Base-by-base conservation (phyloP, 1,140 invertebrate genomes). In the Macrostomum lignano region DNA sequence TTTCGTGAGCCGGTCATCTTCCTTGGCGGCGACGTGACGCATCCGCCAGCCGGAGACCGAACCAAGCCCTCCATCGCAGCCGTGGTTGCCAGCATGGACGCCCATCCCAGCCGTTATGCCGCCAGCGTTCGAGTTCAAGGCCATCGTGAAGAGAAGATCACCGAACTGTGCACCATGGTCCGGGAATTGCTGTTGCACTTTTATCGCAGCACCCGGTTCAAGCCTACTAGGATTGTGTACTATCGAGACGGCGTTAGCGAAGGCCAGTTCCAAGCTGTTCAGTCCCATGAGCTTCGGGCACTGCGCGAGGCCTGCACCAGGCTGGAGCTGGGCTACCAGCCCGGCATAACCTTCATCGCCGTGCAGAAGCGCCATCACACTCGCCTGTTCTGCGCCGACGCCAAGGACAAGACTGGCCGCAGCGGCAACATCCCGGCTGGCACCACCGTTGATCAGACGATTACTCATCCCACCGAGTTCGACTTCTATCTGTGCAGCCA, bases 401-500 rank as follows among this genome's bases (percentile, higher is more conserved):
- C 91, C 52, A 91, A 88, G 51, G 88, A 96, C 58, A 63, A 93
- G 59, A 82, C 77, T 36, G 91, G 91, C 11, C 88, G 91, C 51
- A 86, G 78, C 38, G 86, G 84, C 23, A 98, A 96, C 61, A 96
- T 98, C 48, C 91, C 91, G 14, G 86, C 91, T 7, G 91, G 91
- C 33, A 98, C 91, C 23, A 98, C 88, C 2, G 91, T 98, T 17
- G 91, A 98, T 62, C 74, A 91, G 34, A 86, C 84, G 36, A 98
- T 98, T 47, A 96, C 86, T 17, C 91, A 98, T 65, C 91, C 91
- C 28, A 96, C 86, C 5, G 88, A 96, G 60, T 96, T 96, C 61
- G 91, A 98, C 60, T 96, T 98, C 60, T 98, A 94, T 58, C 64
- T 98, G n/a, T 98, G 91, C 66, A 91, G 81, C 58, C 91, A 98